Base-by-base conservation (phyloP, 2,113 vertebrate species). In the Rattus rattus region DNA sequence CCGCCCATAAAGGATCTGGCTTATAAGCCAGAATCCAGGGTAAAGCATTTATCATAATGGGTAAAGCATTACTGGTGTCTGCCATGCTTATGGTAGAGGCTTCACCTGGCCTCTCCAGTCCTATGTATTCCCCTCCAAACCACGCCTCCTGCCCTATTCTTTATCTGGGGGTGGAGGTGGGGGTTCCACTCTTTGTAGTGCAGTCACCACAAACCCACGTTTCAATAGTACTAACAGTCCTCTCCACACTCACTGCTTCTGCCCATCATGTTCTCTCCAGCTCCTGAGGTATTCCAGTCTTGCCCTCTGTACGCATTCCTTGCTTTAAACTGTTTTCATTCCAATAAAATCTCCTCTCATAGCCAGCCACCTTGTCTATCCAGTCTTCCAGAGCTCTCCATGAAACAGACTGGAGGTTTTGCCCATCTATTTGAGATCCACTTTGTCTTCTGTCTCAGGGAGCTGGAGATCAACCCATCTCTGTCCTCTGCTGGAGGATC, bases 391-490 rank as follows among this genome's bases (percentile, higher is more conserved):
- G 8, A 63, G 63, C 36, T 33, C 36, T 81, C 86, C 67, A 36
- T 5, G 61, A 49, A 16, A 90, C 59, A 91, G 73, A 19, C 36
- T 0, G 47, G 81, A 54, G 69, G 83, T 54, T 54, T 47, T 2
- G n/a, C 84, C 43, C 2, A 0, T 63, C 80, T 77, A 43, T 79
- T 20, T 54, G 81, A 96, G 96, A 77, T 52, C n/a, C 80, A 77
- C 95, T 85, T 72, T n/a, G 75, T 61, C 65, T 75, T 83, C 72
- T 91, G 84, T 59, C 95, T 69, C 2, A 0, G 79, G 54, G 85
- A 96, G 76, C 92, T 33, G 43, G 67, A 95, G 87, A 88, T 95
- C 67, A 92, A 30, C 88, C 94, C 96, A 61, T 94, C 90, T 97
- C 94, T 17, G 28, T 88, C 94, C 63, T 96, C 92, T 77, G 90